These are phyloP conservation scores for Apis laboriosa DNA, from an alignment of 1,140 invertebrate species.

Conservation along the genomic window DNA sequence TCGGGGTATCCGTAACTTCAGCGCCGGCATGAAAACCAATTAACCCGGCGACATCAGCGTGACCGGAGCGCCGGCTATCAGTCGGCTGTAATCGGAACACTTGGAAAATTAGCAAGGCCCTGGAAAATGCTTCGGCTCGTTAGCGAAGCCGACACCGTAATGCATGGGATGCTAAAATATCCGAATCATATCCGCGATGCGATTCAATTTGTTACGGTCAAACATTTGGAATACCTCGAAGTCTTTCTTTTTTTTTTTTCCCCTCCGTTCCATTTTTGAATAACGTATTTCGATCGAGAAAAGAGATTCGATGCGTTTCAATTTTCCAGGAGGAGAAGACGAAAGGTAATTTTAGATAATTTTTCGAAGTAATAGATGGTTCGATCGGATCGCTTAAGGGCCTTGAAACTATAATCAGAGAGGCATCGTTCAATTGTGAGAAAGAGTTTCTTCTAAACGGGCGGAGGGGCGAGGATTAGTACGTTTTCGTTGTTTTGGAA, in stretches of 20 bases:
- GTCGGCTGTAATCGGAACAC: slow-evolving; percentile 52
- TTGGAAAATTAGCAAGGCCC: slow-evolving; percentile 61
- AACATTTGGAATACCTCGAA: too few species aligned
- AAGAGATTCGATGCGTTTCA: too few species aligned
- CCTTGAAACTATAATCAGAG: too few species aligned
- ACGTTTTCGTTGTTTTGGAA: slow-evolving; percentile 58
- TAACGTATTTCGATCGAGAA: background rate
- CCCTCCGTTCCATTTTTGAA: background rate
- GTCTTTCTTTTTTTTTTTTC: too few species aligned
- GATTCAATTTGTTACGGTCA: slow-evolving; percentile 12
- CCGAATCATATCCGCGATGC: background rate
- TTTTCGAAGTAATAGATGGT: too few species aligned
- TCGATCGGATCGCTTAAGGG: too few species aligned
- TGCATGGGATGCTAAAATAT: background rate
- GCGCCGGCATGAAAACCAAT: slow-evolving; percentile 56
- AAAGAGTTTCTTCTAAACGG: background rate
- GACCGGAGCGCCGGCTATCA: slow-evolving; percentile 37
- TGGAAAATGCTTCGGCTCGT: slow-evolving; percentile 56
- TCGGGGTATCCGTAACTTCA: slow-evolving; percentile 30
- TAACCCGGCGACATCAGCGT: slow-evolving; percentile 41
- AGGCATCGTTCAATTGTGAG: background rate
- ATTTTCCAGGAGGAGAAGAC: too few species aligned
- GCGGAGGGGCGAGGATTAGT: background rate
- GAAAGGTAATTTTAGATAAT: too few species aligned
- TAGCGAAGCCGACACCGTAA: slow-evolving; percentile 27